Conservation (phyloP, 2,888 invertebrate species). For the Globia sparganii region DNA sequence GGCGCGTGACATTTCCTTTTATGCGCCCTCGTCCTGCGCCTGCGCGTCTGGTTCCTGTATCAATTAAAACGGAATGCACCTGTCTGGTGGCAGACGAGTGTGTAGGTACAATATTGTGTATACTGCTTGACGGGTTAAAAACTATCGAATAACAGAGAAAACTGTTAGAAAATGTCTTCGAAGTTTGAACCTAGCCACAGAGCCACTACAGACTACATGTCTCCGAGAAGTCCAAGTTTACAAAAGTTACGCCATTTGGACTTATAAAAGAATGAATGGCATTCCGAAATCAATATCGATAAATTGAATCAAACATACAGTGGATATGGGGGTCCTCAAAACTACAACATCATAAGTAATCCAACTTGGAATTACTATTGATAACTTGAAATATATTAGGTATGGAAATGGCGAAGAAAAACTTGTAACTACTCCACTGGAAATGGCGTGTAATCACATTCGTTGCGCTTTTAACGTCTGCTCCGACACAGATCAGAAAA, state of each 20-base stretch:
- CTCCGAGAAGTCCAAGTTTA: neutral
- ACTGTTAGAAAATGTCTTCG: neutral
- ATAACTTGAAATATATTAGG: neutral
- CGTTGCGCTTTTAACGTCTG: conserved; percentile 14
- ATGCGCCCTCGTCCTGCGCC: conserved; percentile 40
- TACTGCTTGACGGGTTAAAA: neutral
- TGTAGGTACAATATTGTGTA: neutral
- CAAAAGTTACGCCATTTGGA: neutral
- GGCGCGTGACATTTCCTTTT: conserved; percentile 63
- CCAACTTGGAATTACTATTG: neutral
- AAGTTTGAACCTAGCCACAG: neutral
- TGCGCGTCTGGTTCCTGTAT: conserved; percentile 59
- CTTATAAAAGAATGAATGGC: neutral
- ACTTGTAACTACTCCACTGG: neutral
- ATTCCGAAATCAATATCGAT: too few relatives aligned
- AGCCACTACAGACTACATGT: neutral
- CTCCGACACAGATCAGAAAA: conserved; percentile 22
- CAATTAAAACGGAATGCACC: conserved; percentile 60
- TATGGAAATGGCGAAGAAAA: neutral
- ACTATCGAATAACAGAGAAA: neutral
- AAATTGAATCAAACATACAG: neutral
- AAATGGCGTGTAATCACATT: conserved; percentile 22
- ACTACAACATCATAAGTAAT: neutral
- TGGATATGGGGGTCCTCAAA: neutral
- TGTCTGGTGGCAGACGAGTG: conserved; percentile 23